Evolutionary conservation across 1,140 invertebrate species (phyloP), one percentile per base, ranked within the genome.

Genomic region (Mactra quadrangularis): DNA sequence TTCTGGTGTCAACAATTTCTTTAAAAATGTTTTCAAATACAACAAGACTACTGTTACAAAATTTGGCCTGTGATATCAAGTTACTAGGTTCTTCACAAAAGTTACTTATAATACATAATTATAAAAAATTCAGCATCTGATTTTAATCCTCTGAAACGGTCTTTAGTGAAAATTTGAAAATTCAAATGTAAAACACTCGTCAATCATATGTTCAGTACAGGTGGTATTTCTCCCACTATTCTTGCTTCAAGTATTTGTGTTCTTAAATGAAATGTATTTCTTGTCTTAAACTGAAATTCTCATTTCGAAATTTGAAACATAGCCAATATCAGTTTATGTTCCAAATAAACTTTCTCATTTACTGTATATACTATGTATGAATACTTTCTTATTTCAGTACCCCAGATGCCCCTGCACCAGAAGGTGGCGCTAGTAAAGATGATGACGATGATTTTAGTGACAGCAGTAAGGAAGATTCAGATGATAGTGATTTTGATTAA

Each of bases 371-470:
- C 13, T 3, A 60, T 19, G 4, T 29, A 35, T 33, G 29, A 15
- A 33, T 53, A 50, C 74, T 66, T 41, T 27, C 6, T 47, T 62
- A 53, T 83, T 86, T 11, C 75, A 90, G 89, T 66, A 88, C 82
- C n/a, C 89, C 90, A 19, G 89, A 90, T 87, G 90, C 88, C 52
- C 87, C 89, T 29, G 89, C 86, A 0, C 87, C 89, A 38, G 64
- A 72, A 38, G 84, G 72, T 71, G 83, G 84, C 33, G 53, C 31
- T 3, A 71, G 50, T 33, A 66, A 83, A 70, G 59, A 74, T 66
- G 82, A 85, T 55, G 83, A 78, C 82, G 87, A 87, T 86, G 86
- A 87, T 33, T 83, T 82, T 31, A 85, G 71, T 76, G 84, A 85
- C 35, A 76, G 83, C 29, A 84, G 72, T 62, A 60, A 78, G 17